phyloP scores from a whole-genome alignment of 2,113 vertebrate species.

The Sander vitreus region DNA sequence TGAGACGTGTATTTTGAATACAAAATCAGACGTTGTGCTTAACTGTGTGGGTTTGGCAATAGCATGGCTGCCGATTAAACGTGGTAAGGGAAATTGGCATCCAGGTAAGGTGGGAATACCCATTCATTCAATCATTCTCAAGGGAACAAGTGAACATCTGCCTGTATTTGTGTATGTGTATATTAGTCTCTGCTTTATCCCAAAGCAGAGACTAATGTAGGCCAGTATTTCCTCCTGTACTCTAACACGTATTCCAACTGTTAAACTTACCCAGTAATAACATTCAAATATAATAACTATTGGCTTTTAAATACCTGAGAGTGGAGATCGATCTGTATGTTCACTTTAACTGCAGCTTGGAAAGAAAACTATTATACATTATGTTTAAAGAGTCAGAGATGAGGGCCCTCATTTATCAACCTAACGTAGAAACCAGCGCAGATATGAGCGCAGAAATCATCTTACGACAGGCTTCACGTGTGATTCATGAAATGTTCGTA shows the following conservation, averaged over 20 bases:
- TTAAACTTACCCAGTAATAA: constrained; percentile 25
- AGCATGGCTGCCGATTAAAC: constrained; percentile 43
- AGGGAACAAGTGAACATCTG: constrained; percentile 53
- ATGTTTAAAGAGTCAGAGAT: background rate
- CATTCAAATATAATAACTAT: constrained; percentile 24
- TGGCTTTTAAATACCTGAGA: constrained; percentile 45
- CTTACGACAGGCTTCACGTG: too few relatives aligned
- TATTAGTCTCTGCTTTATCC: constrained; percentile 18
- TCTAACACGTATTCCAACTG: constrained; percentile 24
- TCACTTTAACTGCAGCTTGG: constrained; percentile 19
- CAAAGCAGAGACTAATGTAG: constrained; percentile 17
- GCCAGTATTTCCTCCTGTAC: constrained; percentile 1
- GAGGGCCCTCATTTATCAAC: too few relatives aligned
- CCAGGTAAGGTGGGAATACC: constrained; percentile 42
- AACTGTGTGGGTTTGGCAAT: constrained; percentile 7
- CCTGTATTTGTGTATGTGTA: constrained; percentile 15
- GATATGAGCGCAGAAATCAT: too few relatives aligned
- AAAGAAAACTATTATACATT: background rate
- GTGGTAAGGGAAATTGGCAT: constrained; percentile 18
- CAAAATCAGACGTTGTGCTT: constrained; percentile 19
- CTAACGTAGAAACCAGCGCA: too few relatives aligned
- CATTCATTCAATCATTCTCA: constrained; percentile 28
- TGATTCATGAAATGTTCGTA: too few relatives aligned
- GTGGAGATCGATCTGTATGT: constrained; percentile 29
- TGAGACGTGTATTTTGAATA: constrained; percentile 41